These are phyloP conservation scores for Tachuris rubrigastra DNA, from an alignment of 2,113 vertebrate genomes.

Conservation along the genomic window DNA sequence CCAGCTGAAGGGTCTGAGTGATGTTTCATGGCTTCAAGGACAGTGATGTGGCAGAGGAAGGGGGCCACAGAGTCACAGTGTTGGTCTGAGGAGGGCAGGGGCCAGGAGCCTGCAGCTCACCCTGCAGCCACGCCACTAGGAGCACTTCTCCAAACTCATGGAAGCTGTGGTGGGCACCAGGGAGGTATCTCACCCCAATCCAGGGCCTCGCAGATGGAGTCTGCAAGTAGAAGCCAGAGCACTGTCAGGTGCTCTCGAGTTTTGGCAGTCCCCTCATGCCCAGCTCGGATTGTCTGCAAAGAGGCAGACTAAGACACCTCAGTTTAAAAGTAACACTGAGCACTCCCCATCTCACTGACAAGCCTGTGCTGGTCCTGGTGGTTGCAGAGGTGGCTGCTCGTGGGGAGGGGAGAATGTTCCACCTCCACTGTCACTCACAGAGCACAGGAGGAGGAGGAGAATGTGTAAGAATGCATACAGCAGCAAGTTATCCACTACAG, in stretches of 20 bases:
- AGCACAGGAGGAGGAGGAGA: neutral
- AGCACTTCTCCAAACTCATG: neutral
- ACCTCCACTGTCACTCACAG: neutral
- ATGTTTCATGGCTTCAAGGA: neutral
- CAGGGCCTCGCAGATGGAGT: neutral
- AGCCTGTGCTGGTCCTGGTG: neutral
- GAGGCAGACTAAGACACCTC: neutral
- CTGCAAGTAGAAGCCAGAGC: neutral
- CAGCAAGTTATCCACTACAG: neutral
- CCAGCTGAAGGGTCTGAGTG: neutral
- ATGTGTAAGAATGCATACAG: neutral
- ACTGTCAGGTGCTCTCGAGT: neutral
- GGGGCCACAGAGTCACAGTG: too few relatives aligned
- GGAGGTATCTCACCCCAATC: fast-evolving
- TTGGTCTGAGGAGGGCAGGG: neutral
- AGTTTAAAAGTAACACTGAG: neutral
- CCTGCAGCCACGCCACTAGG: too few relatives aligned
- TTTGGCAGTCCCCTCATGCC: neutral
- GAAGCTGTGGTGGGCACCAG: neutral
- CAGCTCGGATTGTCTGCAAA: neutral
- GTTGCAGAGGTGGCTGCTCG: neutral
- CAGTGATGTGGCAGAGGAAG: fast-evolving
- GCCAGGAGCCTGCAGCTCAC: neutral
- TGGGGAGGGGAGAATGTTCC: neutral
- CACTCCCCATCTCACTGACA: fast-evolving